Percentiles rank a stretch among this genome's conserved stretches.
phyloP scores from a whole-genome alignment of 2,888 invertebrate genomes.

The Heteromurus nitidus region DNA sequence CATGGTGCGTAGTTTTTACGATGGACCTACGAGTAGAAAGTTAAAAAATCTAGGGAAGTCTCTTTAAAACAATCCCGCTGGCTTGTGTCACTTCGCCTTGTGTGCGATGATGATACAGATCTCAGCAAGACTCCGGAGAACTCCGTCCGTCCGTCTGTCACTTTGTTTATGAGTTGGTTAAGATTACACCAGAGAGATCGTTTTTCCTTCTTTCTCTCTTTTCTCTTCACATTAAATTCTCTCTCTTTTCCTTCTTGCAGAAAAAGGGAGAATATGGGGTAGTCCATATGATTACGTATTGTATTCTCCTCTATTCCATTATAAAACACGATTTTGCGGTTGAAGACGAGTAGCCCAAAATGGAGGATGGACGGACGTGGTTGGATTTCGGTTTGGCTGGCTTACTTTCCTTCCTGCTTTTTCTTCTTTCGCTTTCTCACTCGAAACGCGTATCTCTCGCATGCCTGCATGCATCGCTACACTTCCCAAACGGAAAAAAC shows the following conservation, averaged over 20 bases:
- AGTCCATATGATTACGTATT: constrained; percentile 55
- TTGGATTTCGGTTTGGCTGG: constrained; percentile 57
- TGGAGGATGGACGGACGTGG: constrained; percentile 62
- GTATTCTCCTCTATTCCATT: constrained; percentile 45
- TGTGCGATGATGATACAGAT: constrained; percentile 41
- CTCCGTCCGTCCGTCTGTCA: constrained; percentile 63
- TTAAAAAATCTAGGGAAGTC: constrained; percentile 15
- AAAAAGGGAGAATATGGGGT: neutral
- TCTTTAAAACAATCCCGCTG: constrained; percentile 50
- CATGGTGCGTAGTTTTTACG: too few species aligned
- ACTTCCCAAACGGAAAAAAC: constrained; percentile 15
- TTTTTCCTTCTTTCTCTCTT: constrained; percentile 21
- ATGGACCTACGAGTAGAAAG: constrained; percentile 16
- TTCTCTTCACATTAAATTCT: constrained; percentile 28
- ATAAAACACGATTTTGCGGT: constrained; percentile 61
- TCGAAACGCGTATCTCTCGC: neutral
- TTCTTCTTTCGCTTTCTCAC: constrained; percentile 23
- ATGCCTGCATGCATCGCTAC: neutral
- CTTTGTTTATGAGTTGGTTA: constrained; percentile 60
- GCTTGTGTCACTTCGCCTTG: constrained; percentile 50
- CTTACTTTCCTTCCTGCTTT: constrained; percentile 28
- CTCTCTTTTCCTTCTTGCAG: neutral
- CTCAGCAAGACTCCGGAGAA: constrained; percentile 58
- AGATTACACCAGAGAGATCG: constrained; percentile 42
- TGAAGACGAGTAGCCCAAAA: constrained; percentile 57